Conservation (phyloP, 2,797 vertebrate genomes). For the Synaphobranchus kaupii region DNA sequence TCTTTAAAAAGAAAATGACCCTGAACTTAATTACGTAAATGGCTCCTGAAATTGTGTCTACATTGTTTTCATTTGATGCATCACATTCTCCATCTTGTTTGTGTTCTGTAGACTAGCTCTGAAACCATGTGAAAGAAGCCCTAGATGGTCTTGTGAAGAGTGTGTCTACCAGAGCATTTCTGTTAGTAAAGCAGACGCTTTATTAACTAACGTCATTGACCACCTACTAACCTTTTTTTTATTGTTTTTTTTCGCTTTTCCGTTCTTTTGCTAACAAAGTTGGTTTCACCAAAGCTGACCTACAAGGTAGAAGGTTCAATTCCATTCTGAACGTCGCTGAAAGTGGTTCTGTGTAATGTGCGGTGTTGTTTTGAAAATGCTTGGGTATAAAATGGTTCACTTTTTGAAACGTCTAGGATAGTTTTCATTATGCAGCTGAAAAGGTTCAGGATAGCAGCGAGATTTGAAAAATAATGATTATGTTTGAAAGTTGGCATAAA, state of each 20-base stretch:
- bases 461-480: constrained; percentile 41
- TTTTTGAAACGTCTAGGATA: constrained; percentile 39
- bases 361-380: constrained; percentile 55
- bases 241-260: constrained; percentile 69
- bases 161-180: constrained; percentile 50
- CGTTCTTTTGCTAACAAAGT: constrained; percentile 85
- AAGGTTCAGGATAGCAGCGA: constrained; percentile 22
- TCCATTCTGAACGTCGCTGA: constrained; percentile 64
- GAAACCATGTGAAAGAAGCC: constrained; percentile 1
- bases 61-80: constrained; percentile 19
- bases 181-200: constrained; percentile 63
- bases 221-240: constrained; percentile 80
- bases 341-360: constrained; percentile 69
- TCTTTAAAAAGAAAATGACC: constrained; percentile 25
- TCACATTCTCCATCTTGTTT: constrained; percentile 27
- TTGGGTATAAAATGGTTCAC: constrained; percentile 56
- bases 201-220: constrained; percentile 59
- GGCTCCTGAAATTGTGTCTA: constrained; percentile 80
- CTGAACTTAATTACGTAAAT: constrained; percentile 67
- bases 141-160: constrained; percentile 51
- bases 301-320: constrained; percentile 85
- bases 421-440: constrained; percentile 18
- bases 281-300: constrained; percentile 88
- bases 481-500: constrained; percentile 42
- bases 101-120: constrained; percentile 24